Percentiles rank a stretch among this genome's conserved stretches.
Evolutionary conservation across 2,888 invertebrate genomes (phyloP).

Genomic region (Willowsia nigromaculata): DNA sequence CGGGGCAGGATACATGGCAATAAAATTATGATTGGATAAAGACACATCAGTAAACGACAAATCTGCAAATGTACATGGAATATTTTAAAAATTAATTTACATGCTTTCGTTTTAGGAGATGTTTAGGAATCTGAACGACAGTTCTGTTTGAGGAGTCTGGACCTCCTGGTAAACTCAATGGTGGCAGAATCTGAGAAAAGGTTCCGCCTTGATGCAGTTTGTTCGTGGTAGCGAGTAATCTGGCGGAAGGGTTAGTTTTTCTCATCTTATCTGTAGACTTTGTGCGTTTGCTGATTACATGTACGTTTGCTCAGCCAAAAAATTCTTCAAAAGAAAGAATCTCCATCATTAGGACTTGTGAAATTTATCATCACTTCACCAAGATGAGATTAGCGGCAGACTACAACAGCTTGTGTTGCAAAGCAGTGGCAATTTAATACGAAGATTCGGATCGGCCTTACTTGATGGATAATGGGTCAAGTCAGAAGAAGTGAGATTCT

Average conservation of each 20-base stretch:
- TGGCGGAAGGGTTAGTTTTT: background rate
- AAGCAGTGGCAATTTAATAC: background rate
- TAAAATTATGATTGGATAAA: too few species aligned
- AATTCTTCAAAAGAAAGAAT: background rate
- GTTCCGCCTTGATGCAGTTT: background rate
- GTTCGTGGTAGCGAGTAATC: background rate
- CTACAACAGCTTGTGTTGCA: background rate
- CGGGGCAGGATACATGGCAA: too few species aligned
- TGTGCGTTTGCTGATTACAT: background rate
- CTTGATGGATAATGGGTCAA: constrained; percentile 64
- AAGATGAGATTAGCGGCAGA: constrained; percentile 12
- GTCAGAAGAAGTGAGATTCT: constrained; percentile 52
- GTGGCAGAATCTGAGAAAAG: background rate
- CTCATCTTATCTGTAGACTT: background rate
- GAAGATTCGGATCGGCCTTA: constrained; percentile 36
- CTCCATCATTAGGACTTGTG: constrained; percentile 25
- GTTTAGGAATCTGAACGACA: background rate
- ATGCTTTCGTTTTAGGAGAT: background rate
- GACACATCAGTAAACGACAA: background rate
- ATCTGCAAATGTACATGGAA: background rate
- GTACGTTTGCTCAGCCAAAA: background rate
- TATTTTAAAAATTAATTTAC: background rate
- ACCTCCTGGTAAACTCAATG: constrained; percentile 31
- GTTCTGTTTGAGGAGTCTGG: constrained; percentile 14
- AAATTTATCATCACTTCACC: constrained; percentile 43